phyloP scores from a whole-genome alignment of 2,888 invertebrate species.

The Sminthurides aquaticus region DNA sequence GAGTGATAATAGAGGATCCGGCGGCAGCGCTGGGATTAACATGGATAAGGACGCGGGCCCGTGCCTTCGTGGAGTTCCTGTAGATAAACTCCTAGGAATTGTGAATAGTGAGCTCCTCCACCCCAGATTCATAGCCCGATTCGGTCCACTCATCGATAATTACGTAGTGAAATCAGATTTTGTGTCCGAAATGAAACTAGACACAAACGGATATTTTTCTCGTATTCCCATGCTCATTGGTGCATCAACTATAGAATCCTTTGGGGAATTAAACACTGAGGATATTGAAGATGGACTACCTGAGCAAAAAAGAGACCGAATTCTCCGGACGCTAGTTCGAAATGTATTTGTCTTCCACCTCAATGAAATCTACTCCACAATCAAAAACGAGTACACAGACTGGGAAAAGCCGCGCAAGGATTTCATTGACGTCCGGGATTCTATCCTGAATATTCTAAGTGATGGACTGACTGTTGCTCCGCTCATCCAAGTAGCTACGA shows the following conservation, averaged over 20 bases:
- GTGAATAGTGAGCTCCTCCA: constrained; percentile 36
- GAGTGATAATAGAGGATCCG: constrained; percentile 8
- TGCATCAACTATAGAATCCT: constrained; percentile 39
- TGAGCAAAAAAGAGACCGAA: constrained; percentile 55
- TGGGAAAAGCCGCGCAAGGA: constrained; percentile 82
- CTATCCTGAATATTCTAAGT: constrained; percentile 82
- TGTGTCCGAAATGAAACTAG: constrained; percentile 40
- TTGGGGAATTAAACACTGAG: constrained; percentile 42
- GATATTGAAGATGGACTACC: constrained; percentile 42
- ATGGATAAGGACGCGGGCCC: constrained; percentile 34
- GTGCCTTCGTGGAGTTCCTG: constrained; percentile 38
- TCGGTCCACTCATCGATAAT: constrained; percentile 42
- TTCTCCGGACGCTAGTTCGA: constrained; percentile 67
- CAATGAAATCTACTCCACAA: constrained; percentile 78
- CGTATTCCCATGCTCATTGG: constrained; percentile 40
- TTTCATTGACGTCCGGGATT: constrained; percentile 79
- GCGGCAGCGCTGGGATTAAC: constrained; percentile 9
- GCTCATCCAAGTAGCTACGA: constrained; percentile 57
- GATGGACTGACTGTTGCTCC: constrained; percentile 73
- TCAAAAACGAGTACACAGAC: constrained; percentile 84
- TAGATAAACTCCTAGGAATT: constrained; percentile 38
- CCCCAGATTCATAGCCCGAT: constrained; percentile 40
- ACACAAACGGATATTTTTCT: constrained; percentile 39
- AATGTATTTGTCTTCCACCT: constrained; percentile 83
- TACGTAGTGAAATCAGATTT: constrained; percentile 41